A percentile compares a stretch with the other conserved stretches of the same genome.
Conservation (phyloP, 2,797 vertebrate genomes). For the Eremophila alpestris region DNA sequence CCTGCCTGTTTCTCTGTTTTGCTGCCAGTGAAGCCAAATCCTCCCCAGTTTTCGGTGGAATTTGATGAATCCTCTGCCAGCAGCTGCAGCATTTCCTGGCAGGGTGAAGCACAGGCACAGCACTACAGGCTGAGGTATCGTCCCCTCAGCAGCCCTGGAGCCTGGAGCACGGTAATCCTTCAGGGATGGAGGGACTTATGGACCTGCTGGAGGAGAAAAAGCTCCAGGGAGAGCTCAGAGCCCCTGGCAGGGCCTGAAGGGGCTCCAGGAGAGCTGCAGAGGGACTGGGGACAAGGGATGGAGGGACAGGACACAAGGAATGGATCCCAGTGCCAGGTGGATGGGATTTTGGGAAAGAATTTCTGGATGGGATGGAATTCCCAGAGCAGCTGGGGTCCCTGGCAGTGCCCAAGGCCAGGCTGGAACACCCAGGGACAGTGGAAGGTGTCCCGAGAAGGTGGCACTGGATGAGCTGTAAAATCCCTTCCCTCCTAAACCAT, state of each 20-base stretch:
- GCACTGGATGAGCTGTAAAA: fast-evolving
- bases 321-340: no score
- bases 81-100: slow-evolving; percentile 74
- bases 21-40: slow-evolving; percentile 78
- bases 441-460: not conserved
- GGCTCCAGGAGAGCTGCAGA: not conserved
- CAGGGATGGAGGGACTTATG: fast-evolving
- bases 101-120: not conserved
- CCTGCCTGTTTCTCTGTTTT: not conserved
- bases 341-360: not conserved
- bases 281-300: not conserved
- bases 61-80: slow-evolving; percentile 69
- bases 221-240: not conserved
- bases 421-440: not conserved
- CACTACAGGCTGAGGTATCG: slow-evolving; percentile 78
- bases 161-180: slow-evolving; percentile 73
- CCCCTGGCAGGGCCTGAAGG: fast-evolving
- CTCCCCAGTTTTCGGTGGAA: slow-evolving; percentile 70
- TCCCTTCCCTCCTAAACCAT: not conserved
- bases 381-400: not conserved
- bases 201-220: no score
- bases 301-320: not conserved
- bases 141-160: not conserved
- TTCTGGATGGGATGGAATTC: fast-evolving
- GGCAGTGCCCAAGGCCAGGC: not conserved